A percentile compares a stretch with the other conserved stretches of the same genome.
Evolutionary conservation across 2,888 invertebrate species (phyloP).

Genomic region (Noctua pronuba): DNA sequence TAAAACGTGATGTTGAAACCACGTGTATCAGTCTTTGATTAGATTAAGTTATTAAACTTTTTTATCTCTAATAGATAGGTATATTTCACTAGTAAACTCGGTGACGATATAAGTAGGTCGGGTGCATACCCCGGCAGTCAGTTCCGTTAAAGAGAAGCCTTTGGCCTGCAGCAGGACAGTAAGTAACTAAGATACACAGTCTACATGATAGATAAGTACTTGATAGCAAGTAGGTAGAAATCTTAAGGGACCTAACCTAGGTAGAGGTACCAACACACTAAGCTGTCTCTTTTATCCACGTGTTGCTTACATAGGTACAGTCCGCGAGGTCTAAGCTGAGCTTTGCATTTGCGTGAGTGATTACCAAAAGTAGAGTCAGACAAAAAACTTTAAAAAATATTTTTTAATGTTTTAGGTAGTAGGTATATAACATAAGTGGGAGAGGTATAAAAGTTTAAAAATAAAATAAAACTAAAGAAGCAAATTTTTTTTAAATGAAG

Average conservation of each 20-base stretch:
- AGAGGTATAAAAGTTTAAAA: no score
- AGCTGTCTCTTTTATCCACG: neutral
- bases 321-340: no score
- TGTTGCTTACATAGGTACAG: neutral
- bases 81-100: neutral
- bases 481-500: no score
- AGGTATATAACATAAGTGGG: no score
- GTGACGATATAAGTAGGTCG: neutral
- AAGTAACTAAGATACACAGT: neutral
- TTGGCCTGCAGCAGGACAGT: no score
- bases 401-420: no score
- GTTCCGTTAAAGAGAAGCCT: neutral
- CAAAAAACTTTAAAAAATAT: no score
- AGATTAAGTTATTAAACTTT: constrained; percentile 5
- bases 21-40: neutral
- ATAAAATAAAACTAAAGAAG: no score
- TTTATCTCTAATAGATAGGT: neutral
- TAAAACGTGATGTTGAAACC: neutral
- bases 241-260: no score
- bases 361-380: no score
- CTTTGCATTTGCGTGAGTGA: no score
- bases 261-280: neutral
- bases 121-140: neutral
- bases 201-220: neutral
- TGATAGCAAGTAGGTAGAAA: no score